Conservation (phyloP, 2,888 invertebrate species). For the Epistrophella euchroma region DNA sequence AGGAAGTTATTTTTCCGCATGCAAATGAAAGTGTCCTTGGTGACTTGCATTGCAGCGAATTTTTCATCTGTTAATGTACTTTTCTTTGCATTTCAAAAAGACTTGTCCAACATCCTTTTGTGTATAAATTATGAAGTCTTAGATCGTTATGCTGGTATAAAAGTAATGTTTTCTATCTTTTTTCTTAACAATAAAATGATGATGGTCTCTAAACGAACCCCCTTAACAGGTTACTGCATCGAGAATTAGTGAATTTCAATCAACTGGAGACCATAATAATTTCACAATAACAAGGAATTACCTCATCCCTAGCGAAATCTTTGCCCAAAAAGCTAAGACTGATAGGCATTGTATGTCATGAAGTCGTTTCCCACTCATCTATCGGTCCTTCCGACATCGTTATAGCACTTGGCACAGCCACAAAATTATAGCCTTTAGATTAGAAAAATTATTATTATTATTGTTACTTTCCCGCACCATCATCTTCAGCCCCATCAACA, state of each 20-base stretch:
- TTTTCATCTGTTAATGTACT: neutral
- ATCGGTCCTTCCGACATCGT: conserved; percentile 57
- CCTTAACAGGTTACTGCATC: neutral
- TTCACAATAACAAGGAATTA: conserved; percentile 44
- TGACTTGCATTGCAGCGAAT: neutral
- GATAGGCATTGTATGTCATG: neutral
- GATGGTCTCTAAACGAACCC: too few species aligned
- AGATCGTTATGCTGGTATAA: neutral
- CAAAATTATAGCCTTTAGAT: conserved; percentile 66
- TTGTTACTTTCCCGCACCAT: conserved; percentile 49
- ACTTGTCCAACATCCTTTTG: conserved; percentile 17
- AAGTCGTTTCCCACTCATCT: neutral
- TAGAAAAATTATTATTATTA: conserved; percentile 64
- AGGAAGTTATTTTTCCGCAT: conserved; percentile 43
- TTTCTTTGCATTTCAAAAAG: neutral
- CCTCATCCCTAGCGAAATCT: conserved; percentile 2
- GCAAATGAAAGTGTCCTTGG: conserved; percentile 2
- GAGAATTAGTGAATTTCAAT: conserved; percentile 23
- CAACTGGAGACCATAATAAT: conserved; percentile 1
- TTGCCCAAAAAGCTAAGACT: neutral
- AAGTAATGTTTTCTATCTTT: neutral
- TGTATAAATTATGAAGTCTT: neutral
- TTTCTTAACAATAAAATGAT: neutral
- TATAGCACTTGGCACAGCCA: conserved; percentile 27
- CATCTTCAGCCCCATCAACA: conserved; percentile 12